Conservation (phyloP, 2,113 vertebrate species). For the Hepsetus odoe region DNA sequence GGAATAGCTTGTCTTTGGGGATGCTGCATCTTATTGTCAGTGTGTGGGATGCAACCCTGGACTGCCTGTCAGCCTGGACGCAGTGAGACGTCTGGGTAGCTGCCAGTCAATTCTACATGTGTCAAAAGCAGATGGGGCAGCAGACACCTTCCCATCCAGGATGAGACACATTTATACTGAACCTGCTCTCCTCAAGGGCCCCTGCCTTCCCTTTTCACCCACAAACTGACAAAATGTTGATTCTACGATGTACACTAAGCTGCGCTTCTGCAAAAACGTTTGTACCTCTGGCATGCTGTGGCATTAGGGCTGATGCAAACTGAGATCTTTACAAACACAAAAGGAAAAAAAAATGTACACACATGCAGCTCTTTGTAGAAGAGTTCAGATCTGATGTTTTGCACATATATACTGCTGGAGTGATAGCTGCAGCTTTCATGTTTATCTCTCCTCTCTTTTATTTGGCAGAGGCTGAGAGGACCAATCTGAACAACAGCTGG, state of each 20-base stretch:
- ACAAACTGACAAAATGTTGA: constrained; percentile 75
- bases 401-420: neutral
- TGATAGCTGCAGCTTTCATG: constrained; percentile 10
- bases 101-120: constrained; percentile 60
- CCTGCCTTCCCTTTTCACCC: neutral
- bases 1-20: constrained; percentile 64
- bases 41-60: constrained; percentile 63
- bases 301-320: constrained; percentile 62
- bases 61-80: constrained; percentile 70
- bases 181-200: constrained; percentile 48
- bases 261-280: constrained; percentile 72
- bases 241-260: constrained; percentile 68
- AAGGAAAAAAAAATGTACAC: neutral
- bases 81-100: constrained; percentile 62
- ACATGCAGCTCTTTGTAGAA: neutral
- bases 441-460: constrained; percentile 69
- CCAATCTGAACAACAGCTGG: constrained; percentile 84
- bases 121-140: constrained; percentile 44
- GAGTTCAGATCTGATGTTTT: neutral
- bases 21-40: constrained; percentile 30
- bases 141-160: constrained; percentile 51
- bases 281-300: constrained; percentile 66
- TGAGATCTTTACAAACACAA: constrained; percentile 59
- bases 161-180: constrained; percentile 59
- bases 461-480: constrained; percentile 77